Base-by-base conservation (phyloP, 1,140 invertebrate species). In the Araneus ventricosus region DNA sequence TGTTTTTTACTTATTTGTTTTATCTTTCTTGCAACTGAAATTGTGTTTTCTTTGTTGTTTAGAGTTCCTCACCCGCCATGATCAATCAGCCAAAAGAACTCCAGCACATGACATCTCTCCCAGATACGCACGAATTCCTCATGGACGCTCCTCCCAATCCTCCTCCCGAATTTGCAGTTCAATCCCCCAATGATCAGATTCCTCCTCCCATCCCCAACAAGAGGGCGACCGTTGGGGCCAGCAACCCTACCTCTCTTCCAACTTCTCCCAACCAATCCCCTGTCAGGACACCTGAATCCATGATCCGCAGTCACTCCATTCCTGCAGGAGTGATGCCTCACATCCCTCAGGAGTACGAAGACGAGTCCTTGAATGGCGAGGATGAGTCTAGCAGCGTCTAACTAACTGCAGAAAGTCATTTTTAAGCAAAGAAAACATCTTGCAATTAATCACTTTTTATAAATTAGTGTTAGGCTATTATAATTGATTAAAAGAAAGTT, bases 301-400 rank as follows among this genome's bases (percentile, higher is more conserved):
- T 93, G 84, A 93, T 93, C n/a, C 37, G 91, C 34, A 87, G 84
- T 34, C 91, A 93, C 22, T 93, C 91, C 22, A 93, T 93, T 24
- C 91, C 91, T 34, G 59, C 67, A 34, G 91, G 91, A 17, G 91
- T 93, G 8, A 93, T 93, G 91, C 91, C 91, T 22, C 84, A 85
- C 24, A 88, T 87, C 59, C 70, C 84, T 27, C 67, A 75, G 34
- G 91, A 88, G 34, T 39, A 34, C 34, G 91, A 88, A 14, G 91
- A 93, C 7, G 84, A 87, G 41, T 34, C 61, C 24, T 24, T 45
- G 14, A 70, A 70, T 79, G 88, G 52, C 0, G 84, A 84, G 39
- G 84, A 88, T 14, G 90, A 70, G 22, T 86, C 91, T 17, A 86
- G 37, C 39, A 85, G 90, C 10, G 10, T 37, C 1, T 52, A 52